Percentiles rank a stretch among this genome's conserved stretches.
Conservation (phyloP, 2,113 vertebrate species). For the Scytalopus superciliaris region DNA sequence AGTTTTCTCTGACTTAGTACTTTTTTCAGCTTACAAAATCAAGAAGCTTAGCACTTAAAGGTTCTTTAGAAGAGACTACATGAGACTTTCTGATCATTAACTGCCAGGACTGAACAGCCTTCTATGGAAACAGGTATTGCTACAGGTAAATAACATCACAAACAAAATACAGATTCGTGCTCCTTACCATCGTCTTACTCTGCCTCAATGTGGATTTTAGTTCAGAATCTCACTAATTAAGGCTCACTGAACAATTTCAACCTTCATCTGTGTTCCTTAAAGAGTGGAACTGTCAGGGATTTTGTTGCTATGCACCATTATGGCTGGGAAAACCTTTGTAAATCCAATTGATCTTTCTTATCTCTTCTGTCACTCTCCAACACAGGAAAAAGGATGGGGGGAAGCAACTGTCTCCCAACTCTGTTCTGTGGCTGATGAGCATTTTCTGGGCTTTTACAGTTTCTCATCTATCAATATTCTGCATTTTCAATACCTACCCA, state of each 20-base stretch:
- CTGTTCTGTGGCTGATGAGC: background rate
- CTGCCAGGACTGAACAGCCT: background rate
- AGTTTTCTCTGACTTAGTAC: background rate
- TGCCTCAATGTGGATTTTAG: background rate
- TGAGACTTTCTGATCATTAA: background rate
- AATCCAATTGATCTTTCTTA: background rate
- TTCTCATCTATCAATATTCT: background rate
- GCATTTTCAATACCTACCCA: background rate
- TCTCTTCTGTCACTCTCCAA: background rate
- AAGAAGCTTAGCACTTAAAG: background rate
- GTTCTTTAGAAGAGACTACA: background rate
- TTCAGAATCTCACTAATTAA: constrained; percentile 14
- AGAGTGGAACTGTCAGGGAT: background rate
- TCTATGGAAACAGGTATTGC: background rate
- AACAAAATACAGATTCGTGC: background rate
- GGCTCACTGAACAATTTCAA: background rate
- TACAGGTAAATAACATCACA: background rate
- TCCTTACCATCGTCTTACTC: background rate
- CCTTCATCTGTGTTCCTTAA: background rate
- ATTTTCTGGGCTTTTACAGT: background rate
- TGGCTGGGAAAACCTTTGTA: background rate
- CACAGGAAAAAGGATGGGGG: background rate
- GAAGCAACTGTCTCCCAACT: background rate
- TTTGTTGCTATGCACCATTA: background rate
- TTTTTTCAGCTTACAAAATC: background rate